Conservation (phyloP, 1,140 invertebrate species). For the Bombus breviceps region DNA sequence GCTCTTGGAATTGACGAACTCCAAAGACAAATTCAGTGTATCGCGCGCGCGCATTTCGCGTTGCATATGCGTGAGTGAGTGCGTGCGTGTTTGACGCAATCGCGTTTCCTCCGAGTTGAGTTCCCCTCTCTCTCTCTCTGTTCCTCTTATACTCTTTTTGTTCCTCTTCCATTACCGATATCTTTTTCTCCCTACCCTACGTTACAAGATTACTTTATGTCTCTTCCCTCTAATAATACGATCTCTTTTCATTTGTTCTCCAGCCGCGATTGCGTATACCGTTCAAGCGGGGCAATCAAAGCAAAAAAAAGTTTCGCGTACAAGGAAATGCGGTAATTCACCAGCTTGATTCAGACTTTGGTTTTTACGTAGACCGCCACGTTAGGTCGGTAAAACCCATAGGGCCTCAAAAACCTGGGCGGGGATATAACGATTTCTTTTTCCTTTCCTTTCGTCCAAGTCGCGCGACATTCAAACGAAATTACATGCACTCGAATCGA, state of each 20-base stretch:
- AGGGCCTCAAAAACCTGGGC: background rate
- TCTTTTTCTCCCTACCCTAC: background rate
- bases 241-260: background rate
- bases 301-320: background rate
- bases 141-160: background rate
- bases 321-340: background rate
- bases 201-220: constrained; percentile 9
- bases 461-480: background rate
- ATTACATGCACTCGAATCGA: background rate
- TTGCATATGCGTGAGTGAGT: constrained; percentile 7
- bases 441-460: constrained; percentile 1
- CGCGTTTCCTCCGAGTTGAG: constrained; percentile 42
- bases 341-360: background rate
- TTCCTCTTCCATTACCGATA: background rate
- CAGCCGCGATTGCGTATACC: background rate
- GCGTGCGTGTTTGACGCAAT: constrained; percentile 59
- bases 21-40: background rate
- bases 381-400: background rate
- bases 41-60: constrained; percentile 15
- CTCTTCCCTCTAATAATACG: constrained; percentile 16
- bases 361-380: background rate
- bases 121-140: background rate
- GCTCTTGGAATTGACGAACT: constrained; percentile 6
- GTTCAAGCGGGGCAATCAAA: background rate
- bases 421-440: constrained; percentile 29